Conservation (phyloP, 1,140 invertebrate species). For the Atta cephalotes region DNA sequence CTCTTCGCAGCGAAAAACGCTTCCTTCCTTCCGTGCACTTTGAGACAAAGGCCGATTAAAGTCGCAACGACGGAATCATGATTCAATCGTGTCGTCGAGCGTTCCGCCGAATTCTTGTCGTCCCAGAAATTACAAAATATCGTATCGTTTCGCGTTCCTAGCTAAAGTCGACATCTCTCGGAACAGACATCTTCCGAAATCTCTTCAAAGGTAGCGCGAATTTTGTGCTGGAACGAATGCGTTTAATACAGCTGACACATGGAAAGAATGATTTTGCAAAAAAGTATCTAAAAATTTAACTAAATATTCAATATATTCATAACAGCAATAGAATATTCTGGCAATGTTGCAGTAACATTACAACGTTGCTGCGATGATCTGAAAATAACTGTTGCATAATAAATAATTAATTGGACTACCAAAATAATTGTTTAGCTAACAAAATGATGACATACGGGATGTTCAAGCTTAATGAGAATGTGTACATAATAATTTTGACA, state of each 20-base stretch:
- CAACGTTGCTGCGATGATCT: too few relatives aligned
- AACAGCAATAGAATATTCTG: too few relatives aligned
- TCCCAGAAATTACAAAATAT: background rate
- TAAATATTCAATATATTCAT: too few relatives aligned
- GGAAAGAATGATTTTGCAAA: too few relatives aligned
- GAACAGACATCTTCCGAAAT: background rate
- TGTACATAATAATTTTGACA: too few relatives aligned
- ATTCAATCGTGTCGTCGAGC: background rate
- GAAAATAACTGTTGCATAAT: too few relatives aligned
- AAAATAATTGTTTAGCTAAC: too few relatives aligned
- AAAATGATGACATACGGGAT: too few relatives aligned
- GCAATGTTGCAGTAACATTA: too few relatives aligned
- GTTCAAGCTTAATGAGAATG: too few relatives aligned
- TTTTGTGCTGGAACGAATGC: background rate
- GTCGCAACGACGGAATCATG: background rate
- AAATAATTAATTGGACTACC: too few relatives aligned
- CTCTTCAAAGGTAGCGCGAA: background rate
- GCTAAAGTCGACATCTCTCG: slow-evolving; percentile 1
- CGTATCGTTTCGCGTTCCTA: background rate
- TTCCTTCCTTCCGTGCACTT: slow-evolving; percentile 60
- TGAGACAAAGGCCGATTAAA: slow-evolving; percentile 49
- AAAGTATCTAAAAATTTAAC: too few relatives aligned
- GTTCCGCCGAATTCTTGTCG: background rate
- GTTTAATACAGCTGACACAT: background rate
- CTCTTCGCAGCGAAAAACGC: slow-evolving; percentile 65